These are phyloP conservation scores for Dolichoris vasculosae DNA, from an alignment of 1,140 invertebrate genomes.

Conservation along the genomic window DNA sequence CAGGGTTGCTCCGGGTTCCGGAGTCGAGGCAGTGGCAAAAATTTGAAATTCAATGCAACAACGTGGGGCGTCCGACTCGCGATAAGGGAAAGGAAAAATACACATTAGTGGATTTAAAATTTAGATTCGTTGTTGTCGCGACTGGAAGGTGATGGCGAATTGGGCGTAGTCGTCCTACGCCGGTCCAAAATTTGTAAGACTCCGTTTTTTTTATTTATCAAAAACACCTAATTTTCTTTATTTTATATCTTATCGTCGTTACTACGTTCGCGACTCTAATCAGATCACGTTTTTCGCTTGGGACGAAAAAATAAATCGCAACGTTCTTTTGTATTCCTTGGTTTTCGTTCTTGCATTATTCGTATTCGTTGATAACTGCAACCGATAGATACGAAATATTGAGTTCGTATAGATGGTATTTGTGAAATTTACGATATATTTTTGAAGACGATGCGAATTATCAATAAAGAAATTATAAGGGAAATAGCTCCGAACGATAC, in stretches of 20 bases:
- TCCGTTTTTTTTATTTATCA: conserved; percentile 26
- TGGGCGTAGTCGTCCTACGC: conserved; percentile 48
- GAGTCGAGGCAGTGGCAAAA: conserved; percentile 27
- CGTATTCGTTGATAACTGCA: no score
- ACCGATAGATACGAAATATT: no score
- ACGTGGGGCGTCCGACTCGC: not conserved
- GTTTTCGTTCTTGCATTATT: no score
- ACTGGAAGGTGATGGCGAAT: conserved; percentile 46
- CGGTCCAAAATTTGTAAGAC: conserved; percentile 8
- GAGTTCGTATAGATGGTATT: no score
- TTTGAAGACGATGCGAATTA: no score
- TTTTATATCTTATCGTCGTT: no score
- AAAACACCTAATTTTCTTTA: conserved; percentile 8
- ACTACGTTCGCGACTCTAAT: no score
- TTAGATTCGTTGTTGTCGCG: conserved; percentile 61
- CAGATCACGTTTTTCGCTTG: no score
- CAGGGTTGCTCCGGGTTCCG: no score
- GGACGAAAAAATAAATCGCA: not conserved
- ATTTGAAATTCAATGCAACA: conserved; percentile 71
- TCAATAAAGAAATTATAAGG: no score
- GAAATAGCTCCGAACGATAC: no score
- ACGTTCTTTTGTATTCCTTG: not conserved
- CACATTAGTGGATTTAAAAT: conserved; percentile 74
- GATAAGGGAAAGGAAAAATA: conserved; percentile 64
- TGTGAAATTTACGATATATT: no score